Evolutionary conservation across 2,888 invertebrate species (phyloP).

Genomic region (Norana najaformis): DNA sequence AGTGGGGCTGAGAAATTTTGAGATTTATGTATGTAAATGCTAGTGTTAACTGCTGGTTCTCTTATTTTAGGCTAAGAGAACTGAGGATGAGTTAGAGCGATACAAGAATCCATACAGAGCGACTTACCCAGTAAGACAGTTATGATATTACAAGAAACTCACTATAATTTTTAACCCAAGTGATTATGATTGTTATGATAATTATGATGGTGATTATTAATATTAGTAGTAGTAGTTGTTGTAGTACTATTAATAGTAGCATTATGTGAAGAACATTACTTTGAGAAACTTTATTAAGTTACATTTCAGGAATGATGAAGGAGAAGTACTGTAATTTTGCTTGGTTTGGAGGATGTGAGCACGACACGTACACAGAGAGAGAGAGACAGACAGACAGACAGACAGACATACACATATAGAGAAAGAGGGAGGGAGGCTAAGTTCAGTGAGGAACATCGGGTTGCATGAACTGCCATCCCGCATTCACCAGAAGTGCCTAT

Average conservation of each 20-base stretch:
- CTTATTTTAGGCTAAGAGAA: neutral
- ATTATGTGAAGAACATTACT: neutral
- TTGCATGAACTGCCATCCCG: too few species aligned
- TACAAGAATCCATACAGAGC: neutral
- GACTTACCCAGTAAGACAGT: neutral
- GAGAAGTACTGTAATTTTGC: too few species aligned
- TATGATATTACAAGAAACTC: neutral
- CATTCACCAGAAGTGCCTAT: neutral
- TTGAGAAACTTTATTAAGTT: too few species aligned
- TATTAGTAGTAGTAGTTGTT: neutral
- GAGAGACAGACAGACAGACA: too few species aligned
- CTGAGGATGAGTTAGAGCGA: neutral
- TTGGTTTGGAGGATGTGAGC: too few species aligned
- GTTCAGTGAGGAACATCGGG: too few species aligned
- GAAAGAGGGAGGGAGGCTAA: too few species aligned
- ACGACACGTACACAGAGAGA: too few species aligned
- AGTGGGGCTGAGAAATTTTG: neutral
- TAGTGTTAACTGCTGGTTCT: neutral
- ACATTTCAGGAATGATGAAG: too few species aligned
- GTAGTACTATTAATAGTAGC: neutral
- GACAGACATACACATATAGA: too few species aligned
- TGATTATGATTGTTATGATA: neutral
- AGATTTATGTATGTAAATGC: neutral
- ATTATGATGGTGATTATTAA: neutral
- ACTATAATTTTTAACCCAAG: neutral